These are phyloP conservation scores for Ceratoteleas bidentatus DNA, from an alignment of 1,140 invertebrate genomes.

Conservation along the genomic window DNA sequence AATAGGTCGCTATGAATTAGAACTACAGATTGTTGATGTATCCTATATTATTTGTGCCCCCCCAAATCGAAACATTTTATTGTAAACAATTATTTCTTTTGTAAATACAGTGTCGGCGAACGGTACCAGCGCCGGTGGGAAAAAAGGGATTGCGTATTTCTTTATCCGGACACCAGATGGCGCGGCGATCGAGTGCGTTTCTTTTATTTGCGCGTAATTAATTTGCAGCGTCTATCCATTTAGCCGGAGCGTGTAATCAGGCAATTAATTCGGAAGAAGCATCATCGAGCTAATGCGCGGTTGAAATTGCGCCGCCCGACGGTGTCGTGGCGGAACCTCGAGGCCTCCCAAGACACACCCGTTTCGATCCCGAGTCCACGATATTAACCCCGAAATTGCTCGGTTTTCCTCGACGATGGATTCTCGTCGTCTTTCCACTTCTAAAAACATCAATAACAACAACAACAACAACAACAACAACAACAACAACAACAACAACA, in stretches of 20 bases:
- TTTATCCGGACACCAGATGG: not conserved
- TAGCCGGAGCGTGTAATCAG: conserved; percentile 45
- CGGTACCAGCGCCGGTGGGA: conserved; percentile 33
- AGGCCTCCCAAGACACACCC: too few species aligned
- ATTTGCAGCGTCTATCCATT: conserved; percentile 49
- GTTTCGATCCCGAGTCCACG: conserved; percentile 7
- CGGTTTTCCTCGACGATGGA: too few species aligned
- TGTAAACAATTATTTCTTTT: conserved; percentile 55
- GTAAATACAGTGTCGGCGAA: conserved; percentile 34
- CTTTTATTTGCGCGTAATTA: conserved; percentile 51
- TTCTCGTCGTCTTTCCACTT: too few species aligned
- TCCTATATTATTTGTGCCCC: conserved; percentile 50
- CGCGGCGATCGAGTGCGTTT: conserved; percentile 5
- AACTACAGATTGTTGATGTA: conserved; percentile 51
- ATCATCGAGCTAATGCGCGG: conserved; percentile 52
- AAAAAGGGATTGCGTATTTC: not conserved
- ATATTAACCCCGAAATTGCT: too few species aligned
- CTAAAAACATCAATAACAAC: too few species aligned
- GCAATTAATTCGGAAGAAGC: conserved; percentile 51
- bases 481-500: too few species aligned
- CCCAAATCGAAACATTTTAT: conserved; percentile 48
- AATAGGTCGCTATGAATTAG: conserved; percentile 56
- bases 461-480: too few species aligned
- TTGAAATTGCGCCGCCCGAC: conserved; percentile 44
- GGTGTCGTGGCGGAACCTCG: too few species aligned